Percentiles rank a stretch among this genome's conserved stretches.
phyloP scores from a whole-genome alignment of 2,113 vertebrate genomes.

The Epinephelus fuscoguttatus region DNA sequence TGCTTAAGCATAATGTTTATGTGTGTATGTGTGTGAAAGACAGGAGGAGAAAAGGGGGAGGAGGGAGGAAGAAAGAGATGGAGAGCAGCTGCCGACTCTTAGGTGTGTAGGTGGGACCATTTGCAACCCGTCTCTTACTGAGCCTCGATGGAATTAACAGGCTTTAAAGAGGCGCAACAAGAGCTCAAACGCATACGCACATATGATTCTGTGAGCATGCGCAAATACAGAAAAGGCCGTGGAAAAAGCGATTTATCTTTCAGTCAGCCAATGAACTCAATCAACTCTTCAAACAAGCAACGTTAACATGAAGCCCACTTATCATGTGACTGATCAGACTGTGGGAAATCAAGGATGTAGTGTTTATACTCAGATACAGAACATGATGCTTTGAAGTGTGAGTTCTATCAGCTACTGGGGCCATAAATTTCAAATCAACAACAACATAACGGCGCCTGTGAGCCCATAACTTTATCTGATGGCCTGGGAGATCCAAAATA shows the following conservation, averaged over 20 bases:
- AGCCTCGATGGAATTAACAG: constrained; percentile 71
- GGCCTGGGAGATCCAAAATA: not conserved
- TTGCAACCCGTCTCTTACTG: constrained; percentile 68
- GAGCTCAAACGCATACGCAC: constrained; percentile 24
- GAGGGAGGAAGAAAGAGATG: constrained; percentile 42
- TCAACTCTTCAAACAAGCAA: not conserved
- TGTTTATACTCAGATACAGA: not conserved
- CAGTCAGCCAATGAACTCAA: not conserved
- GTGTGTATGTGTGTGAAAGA: constrained; percentile 12
- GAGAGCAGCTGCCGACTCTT: constrained; percentile 67
- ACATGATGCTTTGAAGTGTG: not conserved
- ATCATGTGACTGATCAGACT: not conserved
- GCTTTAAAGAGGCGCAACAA: constrained; percentile 58
- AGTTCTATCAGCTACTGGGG: not conserved
- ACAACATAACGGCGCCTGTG: not conserved
- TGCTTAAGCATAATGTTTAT: constrained; percentile 32
- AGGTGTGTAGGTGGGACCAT: constrained; percentile 81
- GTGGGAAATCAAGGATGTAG: not conserved
- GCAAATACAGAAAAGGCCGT: not conserved
- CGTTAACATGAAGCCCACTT: not conserved
- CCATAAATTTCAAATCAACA: not conserved
- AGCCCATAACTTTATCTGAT: too few relatives aligned
- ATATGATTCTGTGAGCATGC: constrained; percentile 7
- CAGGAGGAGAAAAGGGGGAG: constrained; percentile 10
- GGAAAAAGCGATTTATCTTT: not conserved